Conservation (phyloP, 1,140 invertebrate species). For the Chymomyza costata region DNA sequence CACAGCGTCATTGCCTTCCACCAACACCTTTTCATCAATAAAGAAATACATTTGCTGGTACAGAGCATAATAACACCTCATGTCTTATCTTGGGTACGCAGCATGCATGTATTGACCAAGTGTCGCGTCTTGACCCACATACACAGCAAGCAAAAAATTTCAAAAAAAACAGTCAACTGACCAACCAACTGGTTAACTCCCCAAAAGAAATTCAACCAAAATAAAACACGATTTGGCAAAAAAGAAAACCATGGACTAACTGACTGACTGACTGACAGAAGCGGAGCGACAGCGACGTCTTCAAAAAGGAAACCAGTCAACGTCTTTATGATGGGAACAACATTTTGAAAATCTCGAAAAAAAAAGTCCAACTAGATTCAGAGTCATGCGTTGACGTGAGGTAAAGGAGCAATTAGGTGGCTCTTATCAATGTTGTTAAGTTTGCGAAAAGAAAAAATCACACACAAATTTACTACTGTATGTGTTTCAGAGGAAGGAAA, state of each 20-base stretch:
- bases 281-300: slow-evolving; percentile 37
- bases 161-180: slow-evolving; percentile 24
- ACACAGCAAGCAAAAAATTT: slow-evolving; percentile 28
- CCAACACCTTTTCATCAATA: too few relatives aligned
- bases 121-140: slow-evolving; percentile 65
- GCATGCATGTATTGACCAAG: slow-evolving; percentile 43
- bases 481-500: slow-evolving; percentile 4
- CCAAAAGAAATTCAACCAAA: slow-evolving; percentile 57
- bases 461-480: slow-evolving; percentile 39
- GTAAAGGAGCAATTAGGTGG: slow-evolving; percentile 55
- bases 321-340: slow-evolving; percentile 63
- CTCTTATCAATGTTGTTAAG: slow-evolving; percentile 52
- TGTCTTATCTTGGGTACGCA: slow-evolving; percentile 40
- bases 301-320: slow-evolving; percentile 71
- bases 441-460: slow-evolving; percentile 56
- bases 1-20: too few relatives aligned
- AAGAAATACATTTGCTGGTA: slow-evolving; percentile 22
- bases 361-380: too few relatives aligned
- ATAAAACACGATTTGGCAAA: slow-evolving; percentile 53
- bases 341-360: slow-evolving; percentile 55
- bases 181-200: slow-evolving; percentile 41
- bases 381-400: slow-evolving; percentile 59
- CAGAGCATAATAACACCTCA: slow-evolving; percentile 48
- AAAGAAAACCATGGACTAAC: slow-evolving; percentile 51
- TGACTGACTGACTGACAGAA: slow-evolving; percentile 44